Evolutionary conservation across 2,113 vertebrate species (phyloP), one percentile per base, ranked within the genome.

Genomic region (Thunnus maccoyii): DNA sequence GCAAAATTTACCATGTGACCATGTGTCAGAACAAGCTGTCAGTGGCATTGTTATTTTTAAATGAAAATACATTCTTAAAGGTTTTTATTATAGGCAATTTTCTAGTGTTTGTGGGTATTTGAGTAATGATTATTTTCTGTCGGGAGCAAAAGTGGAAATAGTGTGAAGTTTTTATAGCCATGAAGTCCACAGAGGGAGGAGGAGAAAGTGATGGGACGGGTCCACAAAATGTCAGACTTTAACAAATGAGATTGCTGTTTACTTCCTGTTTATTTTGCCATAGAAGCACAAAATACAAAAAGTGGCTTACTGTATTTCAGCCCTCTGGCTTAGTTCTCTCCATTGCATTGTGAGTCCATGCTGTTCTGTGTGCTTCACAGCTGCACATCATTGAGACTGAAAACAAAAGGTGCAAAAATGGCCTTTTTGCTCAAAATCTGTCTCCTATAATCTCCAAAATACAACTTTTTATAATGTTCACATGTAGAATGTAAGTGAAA

Each of bases 1-100:
- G n/a, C 15, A 5, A 60, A 75, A 81, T 58, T 0, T 65, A 72
- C 63, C 48, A 48, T 22, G 13, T 50, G 47, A 67, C 9, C 36
- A 41, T 41, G 36, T 1, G 18, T 27, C 5, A 41, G 4, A 22
- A 22, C 13, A 27, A 25, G 30, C 17, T 65, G 57, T 44, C 12
- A 55, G 36, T 25, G 30, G 56, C 51, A 30, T 18, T 32, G 46
- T 52, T 64, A 10, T 67, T 58, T 72, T 58, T 5, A n/a, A 55
- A 65, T 56, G 8, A 57, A 80, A 60, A 70, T 13, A 50, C 2
- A 20, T 52, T 52, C 12, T 61, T 10, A 36, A 32, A 20, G 20
- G 3, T 36, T 36, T 36, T 36, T 36, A 36, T 36, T 36, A 36
- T 41, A 41, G 36, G 36, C 9, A 10, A 1, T 5, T 41, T 41